A percentile compares a stretch with the other conserved stretches of the same genome.
Conservation (phyloP, 2,888 invertebrate species). For the Melanostoma mellinum region DNA sequence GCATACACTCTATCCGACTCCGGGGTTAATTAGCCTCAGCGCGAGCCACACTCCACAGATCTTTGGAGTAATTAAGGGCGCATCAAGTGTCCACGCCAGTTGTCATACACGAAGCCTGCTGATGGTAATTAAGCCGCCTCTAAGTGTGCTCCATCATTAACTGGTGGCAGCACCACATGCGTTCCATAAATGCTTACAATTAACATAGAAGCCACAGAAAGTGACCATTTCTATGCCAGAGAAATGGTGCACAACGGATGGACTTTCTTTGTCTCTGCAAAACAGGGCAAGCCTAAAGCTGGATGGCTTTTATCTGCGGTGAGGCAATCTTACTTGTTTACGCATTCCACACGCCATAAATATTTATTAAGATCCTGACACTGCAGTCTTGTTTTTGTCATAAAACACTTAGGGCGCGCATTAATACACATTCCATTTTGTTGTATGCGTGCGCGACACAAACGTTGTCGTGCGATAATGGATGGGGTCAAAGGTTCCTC, state of each 20-base stretch:
- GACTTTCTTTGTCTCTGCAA: constrained; percentile 66
- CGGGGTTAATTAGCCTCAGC: constrained; percentile 71
- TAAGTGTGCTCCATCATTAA: constrained; percentile 52
- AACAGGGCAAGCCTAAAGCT: constrained; percentile 7
- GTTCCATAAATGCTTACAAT: constrained; percentile 1
- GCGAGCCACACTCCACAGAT: constrained; percentile 70
- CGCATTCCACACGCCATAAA: constrained; percentile 71
- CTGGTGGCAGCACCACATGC: constrained; percentile 36
- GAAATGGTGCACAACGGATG: constrained; percentile 52
- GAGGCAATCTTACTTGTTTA: constrained; percentile 64
- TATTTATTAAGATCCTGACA: constrained; percentile 71
- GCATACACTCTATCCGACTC: constrained; percentile 52
- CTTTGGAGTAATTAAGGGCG: constrained; percentile 69
- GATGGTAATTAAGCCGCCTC: constrained; percentile 68
- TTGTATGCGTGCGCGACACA: constrained; percentile 51
- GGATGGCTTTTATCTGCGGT: constrained; percentile 11
- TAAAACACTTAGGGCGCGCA: constrained; percentile 68
- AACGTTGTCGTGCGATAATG: constrained; percentile 52
- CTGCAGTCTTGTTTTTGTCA: constrained; percentile 65
- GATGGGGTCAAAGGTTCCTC: constrained; percentile 67
- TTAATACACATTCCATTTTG: constrained; percentile 32
- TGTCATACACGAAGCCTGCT: constrained; percentile 64
- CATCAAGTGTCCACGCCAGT: constrained; percentile 68
- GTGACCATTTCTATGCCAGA: constrained; percentile 54
- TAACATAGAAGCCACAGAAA: constrained; percentile 39